These are phyloP conservation scores for Drosophila mettleri DNA, from an alignment of 2,888 invertebrate genomes.

Conservation along the genomic window DNA sequence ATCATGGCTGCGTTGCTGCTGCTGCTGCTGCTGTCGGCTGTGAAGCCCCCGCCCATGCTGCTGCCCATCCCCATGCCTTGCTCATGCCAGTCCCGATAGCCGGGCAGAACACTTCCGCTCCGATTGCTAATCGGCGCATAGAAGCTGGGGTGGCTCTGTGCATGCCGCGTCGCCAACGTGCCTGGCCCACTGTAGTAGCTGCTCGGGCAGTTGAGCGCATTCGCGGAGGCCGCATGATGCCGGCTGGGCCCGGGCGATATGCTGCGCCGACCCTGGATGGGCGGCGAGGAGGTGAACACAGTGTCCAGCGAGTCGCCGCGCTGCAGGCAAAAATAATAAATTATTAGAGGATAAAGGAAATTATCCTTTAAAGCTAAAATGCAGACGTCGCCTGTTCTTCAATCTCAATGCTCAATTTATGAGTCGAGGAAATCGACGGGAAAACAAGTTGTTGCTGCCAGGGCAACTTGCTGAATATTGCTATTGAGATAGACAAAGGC, in stretches of 20 bases:
- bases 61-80: constrained; percentile 38
- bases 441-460: background rate
- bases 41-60: constrained; percentile 2
- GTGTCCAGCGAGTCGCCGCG: constrained; percentile 89
- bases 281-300: constrained; percentile 88
- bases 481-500: no score
- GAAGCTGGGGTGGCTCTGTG: constrained; percentile 70
- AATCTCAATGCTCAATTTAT: no score
- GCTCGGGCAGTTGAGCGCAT: constrained; percentile 64
- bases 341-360: background rate
- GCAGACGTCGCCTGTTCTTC: background rate
- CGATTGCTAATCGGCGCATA: constrained; percentile 57
- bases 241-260: constrained; percentile 78
- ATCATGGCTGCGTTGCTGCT: constrained; percentile 50
- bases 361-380: background rate
- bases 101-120: constrained; percentile 17
- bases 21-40: constrained; percentile 7
- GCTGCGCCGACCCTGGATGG: constrained; percentile 72
- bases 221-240: constrained; percentile 67
- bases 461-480: background rate
- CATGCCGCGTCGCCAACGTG: constrained; percentile 61
- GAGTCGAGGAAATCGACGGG: background rate
- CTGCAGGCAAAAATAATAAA: constrained; percentile 79
- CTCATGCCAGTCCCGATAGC: constrained; percentile 68
- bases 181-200: constrained; percentile 67